Percentiles rank a stretch among this genome's conserved stretches.
These are phyloP conservation scores for Peromyscus attwateri DNA, from an alignment of 2,797 vertebrate genomes.

Conservation along the genomic window DNA sequence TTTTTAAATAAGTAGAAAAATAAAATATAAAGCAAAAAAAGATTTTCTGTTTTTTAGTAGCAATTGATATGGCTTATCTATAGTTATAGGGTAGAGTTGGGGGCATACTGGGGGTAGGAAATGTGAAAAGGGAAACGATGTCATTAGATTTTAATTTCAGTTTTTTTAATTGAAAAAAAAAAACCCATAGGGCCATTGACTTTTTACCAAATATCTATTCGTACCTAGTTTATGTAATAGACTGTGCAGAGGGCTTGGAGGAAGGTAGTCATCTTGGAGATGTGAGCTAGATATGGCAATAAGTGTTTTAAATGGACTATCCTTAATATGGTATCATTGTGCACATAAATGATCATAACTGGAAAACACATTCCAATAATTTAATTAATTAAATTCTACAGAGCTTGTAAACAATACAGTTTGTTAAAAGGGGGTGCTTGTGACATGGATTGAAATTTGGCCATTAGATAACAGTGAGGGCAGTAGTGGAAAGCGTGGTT, in stretches of 20 bases:
- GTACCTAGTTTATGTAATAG: conserved; percentile 53
- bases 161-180: not conserved
- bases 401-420: not conserved
- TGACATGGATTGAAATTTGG: conserved; percentile 12
- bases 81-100: not conserved
- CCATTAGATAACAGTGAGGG: conserved; percentile 8
- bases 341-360: conserved; percentile 6
- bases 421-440: not conserved
- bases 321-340: conserved; percentile 25
- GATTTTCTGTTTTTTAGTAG: conserved; percentile 25
- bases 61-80: not conserved
- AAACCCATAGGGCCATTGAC: conserved; percentile 17
- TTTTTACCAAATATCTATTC: conserved; percentile 53
- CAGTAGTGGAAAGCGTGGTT: not conserved
- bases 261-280: not conserved
- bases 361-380: conserved; percentile 11
- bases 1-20: too few species aligned
- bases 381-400: conserved; percentile 9
- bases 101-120: not conserved
- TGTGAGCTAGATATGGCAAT: not conserved
- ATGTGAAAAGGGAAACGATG: not conserved
- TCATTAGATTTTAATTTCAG: not conserved
- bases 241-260: not conserved
- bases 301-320: conserved; percentile 43
- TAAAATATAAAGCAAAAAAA: not conserved